phyloP scores from a whole-genome alignment of 2,888 invertebrate genomes.

The Hoplodrina ambigua region DNA sequence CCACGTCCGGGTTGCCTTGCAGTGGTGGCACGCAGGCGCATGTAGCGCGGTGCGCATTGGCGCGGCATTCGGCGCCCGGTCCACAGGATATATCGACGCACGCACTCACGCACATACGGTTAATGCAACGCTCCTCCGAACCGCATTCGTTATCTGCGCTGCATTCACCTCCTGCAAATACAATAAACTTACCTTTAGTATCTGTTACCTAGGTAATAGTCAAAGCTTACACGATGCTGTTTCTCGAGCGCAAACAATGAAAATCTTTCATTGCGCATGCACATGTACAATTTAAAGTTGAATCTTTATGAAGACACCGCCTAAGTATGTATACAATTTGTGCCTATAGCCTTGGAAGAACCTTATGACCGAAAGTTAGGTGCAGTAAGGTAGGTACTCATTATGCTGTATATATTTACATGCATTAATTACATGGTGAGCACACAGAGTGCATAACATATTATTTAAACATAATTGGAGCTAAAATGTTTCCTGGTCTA shows the following conservation, averaged over 20 bases:
- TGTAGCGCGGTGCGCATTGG: slow-evolving; percentile 93
- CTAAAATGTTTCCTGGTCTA: slow-evolving; percentile 1
- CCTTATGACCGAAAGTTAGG: slow-evolving; percentile 26
- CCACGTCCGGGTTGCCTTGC: slow-evolving; percentile 95
- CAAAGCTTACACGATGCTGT: slow-evolving; percentile 1
- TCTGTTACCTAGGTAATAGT: background rate
- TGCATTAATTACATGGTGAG: slow-evolving; percentile 37
- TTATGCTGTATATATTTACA: slow-evolving; percentile 64
- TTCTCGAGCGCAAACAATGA: background rate
- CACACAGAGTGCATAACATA: slow-evolving; percentile 42
- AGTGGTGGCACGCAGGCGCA: slow-evolving; percentile 94
- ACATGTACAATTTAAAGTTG: slow-evolving; percentile 1
- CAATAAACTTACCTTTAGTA: background rate
- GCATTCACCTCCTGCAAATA: slow-evolving; percentile 90
- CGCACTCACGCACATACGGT: slow-evolving; percentile 94
- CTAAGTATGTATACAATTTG: slow-evolving; percentile 4
- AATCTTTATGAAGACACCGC: slow-evolving; percentile 4
- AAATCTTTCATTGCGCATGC: background rate
- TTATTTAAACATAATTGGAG: slow-evolving; percentile 14
- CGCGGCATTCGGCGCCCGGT: slow-evolving; percentile 94
- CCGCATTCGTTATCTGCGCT: slow-evolving; percentile 93
- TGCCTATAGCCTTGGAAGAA: slow-evolving; percentile 12
- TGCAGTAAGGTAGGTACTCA: slow-evolving; percentile 28
- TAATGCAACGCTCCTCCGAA: slow-evolving; percentile 93
- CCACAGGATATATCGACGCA: slow-evolving; percentile 94